Evolutionary conservation across 2,888 invertebrate species (phyloP), one percentile per base, ranked within the genome.

Genomic region (Bellardia pandia): DNA sequence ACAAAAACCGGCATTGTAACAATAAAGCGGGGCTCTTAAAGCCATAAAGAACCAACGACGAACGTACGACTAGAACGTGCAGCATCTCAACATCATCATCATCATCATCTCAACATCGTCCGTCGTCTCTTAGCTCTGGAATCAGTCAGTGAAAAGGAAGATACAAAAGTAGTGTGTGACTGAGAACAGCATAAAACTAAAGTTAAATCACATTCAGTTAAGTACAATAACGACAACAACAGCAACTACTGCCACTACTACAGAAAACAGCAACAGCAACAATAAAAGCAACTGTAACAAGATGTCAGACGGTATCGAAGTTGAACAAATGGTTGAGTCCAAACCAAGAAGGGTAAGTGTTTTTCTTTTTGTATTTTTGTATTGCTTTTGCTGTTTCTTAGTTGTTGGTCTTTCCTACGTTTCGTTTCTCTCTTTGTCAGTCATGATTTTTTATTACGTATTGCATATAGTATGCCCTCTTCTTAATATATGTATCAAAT

Each of bases 321-420:
- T 95, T 93, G 95, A 95, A 91, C 95, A 94, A 93, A 91, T 92
- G 90, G 91, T 92, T 85, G 86, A 95, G 92, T 95, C 95, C 93
- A 95, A 95, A 90, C 95, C 95, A 84, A 95, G 94, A 94, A 95
- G 95, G 95, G 95, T 95, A 93, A 95, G 94, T 94, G 69, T 62
- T 42, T 9, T 14, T 81, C 14, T 30, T 74, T 11, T 9, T 58
- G n/a, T 8, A 30, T 30, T 74, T 11, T 9, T 58, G n/a, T 8
- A 30, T n/a, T 23, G 23, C 23, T 14, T 33, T 48, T 5, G 53
- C n/a, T 66, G 75, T 30, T 72, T 69, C 30, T 72, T 58, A 51
- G 13, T 81, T 66, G 8, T 37, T 80, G 23, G 23, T 23, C 42
- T 76, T 78, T 66, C 69, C 42, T 13, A 13, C 42, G 11, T 33